phyloP scores from a whole-genome alignment of 2,888 invertebrate genomes.

The Neoitamus cyanurus region DNA sequence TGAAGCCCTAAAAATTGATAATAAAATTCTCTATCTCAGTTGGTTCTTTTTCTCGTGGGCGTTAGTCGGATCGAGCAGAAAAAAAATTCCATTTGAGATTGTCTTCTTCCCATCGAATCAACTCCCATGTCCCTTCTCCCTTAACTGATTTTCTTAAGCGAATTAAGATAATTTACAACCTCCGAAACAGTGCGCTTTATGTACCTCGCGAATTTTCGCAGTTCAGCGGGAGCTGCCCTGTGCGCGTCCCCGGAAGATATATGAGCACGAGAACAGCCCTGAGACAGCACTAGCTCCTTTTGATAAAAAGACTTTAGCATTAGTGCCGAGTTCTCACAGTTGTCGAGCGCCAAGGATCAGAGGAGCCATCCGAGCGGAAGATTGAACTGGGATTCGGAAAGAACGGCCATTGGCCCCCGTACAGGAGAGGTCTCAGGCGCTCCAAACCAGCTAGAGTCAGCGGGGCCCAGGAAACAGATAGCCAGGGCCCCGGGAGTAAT shows the following conservation, averaged over 20 bases:
- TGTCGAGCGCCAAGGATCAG: neutral
- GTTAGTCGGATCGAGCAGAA: no score
- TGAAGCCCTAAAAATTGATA: no score
- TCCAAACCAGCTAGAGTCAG: neutral
- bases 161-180: slow-evolving; percentile 34
- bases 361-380: slow-evolving; percentile 11
- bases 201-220: slow-evolving; percentile 3
- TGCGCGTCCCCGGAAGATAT: neutral
- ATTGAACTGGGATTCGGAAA: slow-evolving; percentile 31
- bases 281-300: neutral
- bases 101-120: no score
- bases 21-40: no score
- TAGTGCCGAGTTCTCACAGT: neutral
- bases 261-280: neutral
- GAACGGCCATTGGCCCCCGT: slow-evolving; percentile 16
- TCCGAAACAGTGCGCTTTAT: neutral
- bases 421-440: neutral
- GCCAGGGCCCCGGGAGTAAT: neutral
- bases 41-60: no score
- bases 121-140: no score
- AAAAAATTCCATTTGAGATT: no score
- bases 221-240: neutral
- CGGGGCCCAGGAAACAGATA: neutral
- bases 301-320: slow-evolving; percentile 15
- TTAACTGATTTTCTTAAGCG: neutral